phyloP scores from a whole-genome alignment of 2,888 invertebrate species.

The Drosophila anomalipes region DNA sequence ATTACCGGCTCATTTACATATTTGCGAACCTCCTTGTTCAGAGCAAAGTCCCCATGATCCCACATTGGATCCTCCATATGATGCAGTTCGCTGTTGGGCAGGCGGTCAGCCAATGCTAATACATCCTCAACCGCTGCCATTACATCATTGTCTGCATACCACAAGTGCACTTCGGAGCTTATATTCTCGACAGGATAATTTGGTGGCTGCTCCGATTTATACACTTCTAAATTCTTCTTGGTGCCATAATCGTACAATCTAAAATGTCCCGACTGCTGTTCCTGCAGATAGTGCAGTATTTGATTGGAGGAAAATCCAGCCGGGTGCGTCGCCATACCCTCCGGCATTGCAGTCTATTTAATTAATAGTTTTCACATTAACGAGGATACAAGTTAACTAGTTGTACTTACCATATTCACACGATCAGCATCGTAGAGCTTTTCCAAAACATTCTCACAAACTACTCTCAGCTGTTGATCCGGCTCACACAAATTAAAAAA shows the following conservation, averaged over 20 bases:
- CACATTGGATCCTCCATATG: constrained; percentile 69
- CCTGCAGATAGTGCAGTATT: constrained; percentile 78
- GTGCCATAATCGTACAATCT: constrained; percentile 71
- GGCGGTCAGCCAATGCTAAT: constrained; percentile 39
- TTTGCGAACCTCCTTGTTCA: constrained; percentile 54
- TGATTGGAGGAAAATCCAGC: constrained; percentile 80
- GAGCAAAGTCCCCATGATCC: constrained; percentile 69
- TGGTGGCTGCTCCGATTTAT: constrained; percentile 65
- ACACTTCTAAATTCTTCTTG: constrained; percentile 59
- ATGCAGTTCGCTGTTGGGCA: constrained; percentile 66
- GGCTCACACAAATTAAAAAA: constrained; percentile 85
- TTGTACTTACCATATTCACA: constrained; percentile 56
- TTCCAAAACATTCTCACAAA: constrained; percentile 87
- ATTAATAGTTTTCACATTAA: neutral
- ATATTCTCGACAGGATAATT: constrained; percentile 73
- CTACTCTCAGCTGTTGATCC: constrained; percentile 50
- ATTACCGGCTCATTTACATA: constrained; percentile 73
- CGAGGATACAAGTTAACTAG: neutral
- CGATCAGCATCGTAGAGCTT: constrained; percentile 85
- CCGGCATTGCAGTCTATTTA: constrained; percentile 60
- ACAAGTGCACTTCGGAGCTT: constrained; percentile 64
- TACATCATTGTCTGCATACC: constrained; percentile 76
- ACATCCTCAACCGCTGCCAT: constrained; percentile 78
- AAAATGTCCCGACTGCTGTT: constrained; percentile 71
- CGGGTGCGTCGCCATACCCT: constrained; percentile 71